A percentile compares a stretch with the other conserved stretches of the same genome.
Evolutionary conservation across 2,113 vertebrate genomes (phyloP).

Genomic region (Oryctolagus cuniculus): DNA sequence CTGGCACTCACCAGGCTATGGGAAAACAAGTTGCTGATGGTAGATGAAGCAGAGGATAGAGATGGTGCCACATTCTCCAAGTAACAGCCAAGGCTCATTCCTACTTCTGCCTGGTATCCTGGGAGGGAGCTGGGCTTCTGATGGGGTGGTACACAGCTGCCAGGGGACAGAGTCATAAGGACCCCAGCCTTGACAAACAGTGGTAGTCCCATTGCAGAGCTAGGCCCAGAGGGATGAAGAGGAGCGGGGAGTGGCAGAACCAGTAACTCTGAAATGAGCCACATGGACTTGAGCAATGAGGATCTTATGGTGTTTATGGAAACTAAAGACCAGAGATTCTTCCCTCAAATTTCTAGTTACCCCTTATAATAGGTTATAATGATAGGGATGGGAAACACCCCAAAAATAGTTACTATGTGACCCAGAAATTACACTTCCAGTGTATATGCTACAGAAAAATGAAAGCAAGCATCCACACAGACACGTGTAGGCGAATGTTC

Average conservation of each 20-base stretch:
- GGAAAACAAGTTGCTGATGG: background rate
- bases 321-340: slow-evolving; percentile 19
- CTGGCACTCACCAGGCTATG: background rate
- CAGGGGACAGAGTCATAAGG: background rate
- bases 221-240: background rate
- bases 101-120: background rate
- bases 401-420: background rate
- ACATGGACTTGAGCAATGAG: background rate
- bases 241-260: background rate
- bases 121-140: background rate
- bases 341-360: background rate
- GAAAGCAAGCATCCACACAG: background rate
- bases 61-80: background rate
- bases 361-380: background rate
- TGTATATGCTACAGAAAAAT: background rate
- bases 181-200: background rate
- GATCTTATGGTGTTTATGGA: background rate
- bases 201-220: background rate
- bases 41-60: background rate
- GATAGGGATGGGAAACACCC: background rate
- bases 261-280: background rate
- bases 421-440: background rate
- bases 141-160: background rate
- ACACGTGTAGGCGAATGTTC: background rate
- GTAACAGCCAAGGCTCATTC: background rate